Conservation (phyloP, 2,888 invertebrate species). For the Zaprionus obscuricornis region DNA sequence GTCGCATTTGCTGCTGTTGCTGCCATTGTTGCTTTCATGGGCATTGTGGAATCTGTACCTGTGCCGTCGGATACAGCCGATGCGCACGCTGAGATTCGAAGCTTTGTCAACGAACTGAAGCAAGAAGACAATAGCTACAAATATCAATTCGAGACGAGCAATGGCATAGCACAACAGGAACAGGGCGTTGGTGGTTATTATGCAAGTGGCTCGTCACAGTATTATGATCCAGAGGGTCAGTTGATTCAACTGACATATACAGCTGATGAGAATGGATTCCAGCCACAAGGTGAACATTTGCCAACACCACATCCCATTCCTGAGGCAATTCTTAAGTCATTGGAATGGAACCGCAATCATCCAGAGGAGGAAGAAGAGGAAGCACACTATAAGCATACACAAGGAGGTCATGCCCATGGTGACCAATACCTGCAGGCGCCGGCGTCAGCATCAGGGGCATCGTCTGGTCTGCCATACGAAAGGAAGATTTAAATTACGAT, state of each 20-base stretch:
- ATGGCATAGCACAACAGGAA: conserved; percentile 86
- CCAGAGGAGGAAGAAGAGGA: conserved; percentile 70
- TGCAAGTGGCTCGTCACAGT: conserved; percentile 84
- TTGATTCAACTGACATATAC: conserved; percentile 83
- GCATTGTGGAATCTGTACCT: conserved; percentile 34
- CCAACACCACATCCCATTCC: conserved; percentile 81
- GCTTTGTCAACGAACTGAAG: conserved; percentile 78
- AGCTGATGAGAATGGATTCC: conserved; percentile 86
- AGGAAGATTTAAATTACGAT: conserved; percentile 58
- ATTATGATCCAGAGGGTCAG: conserved; percentile 85
- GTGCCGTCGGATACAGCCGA: conserved; percentile 67
- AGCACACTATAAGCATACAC: conserved; percentile 31
- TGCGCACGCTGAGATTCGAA: conserved; percentile 79
- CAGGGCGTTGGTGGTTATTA: conserved; percentile 84
- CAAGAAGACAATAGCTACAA: conserved; percentile 83
- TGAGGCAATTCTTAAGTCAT: conserved; percentile 70
- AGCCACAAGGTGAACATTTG: conserved; percentile 82
- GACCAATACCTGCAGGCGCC: conserved; percentile 57
- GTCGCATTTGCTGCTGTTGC: conserved; percentile 51
- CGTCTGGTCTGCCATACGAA: conserved; percentile 59
- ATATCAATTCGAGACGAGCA: conserved; percentile 85
- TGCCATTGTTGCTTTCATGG: conserved; percentile 27
- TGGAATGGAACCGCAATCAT: conserved; percentile 73
- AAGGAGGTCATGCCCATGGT: conserved; percentile 26
- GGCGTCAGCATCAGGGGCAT: conserved; percentile 8